phyloP scores from a whole-genome alignment of 2,113 vertebrate species.

The Vulpes ferrilata region DNA sequence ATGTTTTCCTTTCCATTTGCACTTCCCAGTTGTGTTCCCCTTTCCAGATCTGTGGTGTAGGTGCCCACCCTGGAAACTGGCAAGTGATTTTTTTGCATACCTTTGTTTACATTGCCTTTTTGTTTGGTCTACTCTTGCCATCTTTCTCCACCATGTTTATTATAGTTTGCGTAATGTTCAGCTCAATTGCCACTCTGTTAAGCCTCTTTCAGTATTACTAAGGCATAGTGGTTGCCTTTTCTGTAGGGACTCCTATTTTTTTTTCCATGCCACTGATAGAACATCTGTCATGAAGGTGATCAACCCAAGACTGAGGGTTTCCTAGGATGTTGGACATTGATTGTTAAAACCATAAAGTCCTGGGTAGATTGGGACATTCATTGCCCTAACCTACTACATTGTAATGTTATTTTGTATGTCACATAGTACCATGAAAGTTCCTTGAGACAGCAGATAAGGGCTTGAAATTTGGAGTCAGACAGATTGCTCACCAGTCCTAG shows the following conservation, averaged over 20 bases:
- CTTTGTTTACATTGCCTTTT: neutral
- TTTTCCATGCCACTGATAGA: neutral
- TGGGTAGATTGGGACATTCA: neutral
- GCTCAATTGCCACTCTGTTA: neutral
- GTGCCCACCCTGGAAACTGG: neutral
- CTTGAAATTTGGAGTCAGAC: neutral
- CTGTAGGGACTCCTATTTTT: accelerated
- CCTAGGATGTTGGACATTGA: neutral
- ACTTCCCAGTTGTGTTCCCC: neutral
- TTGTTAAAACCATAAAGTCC: neutral
- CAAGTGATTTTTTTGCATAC: neutral
- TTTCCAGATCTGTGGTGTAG: neutral
- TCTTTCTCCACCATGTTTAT: neutral
- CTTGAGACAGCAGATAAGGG: neutral
- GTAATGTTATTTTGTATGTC: neutral
- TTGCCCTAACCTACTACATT: no score
- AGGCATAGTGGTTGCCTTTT: neutral
- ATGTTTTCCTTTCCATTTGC: neutral
- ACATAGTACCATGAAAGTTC: neutral
- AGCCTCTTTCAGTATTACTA: neutral
- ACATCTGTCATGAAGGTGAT: neutral
- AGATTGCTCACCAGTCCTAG: neutral
- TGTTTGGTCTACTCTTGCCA: neutral
- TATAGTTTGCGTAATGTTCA: neutral
- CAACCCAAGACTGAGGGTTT: accelerated